Percentiles rank a stretch among this genome's conserved stretches.
Conservation (phyloP, 2,797 vertebrate genomes). For the Poeciliopsis presidionis region DNA sequence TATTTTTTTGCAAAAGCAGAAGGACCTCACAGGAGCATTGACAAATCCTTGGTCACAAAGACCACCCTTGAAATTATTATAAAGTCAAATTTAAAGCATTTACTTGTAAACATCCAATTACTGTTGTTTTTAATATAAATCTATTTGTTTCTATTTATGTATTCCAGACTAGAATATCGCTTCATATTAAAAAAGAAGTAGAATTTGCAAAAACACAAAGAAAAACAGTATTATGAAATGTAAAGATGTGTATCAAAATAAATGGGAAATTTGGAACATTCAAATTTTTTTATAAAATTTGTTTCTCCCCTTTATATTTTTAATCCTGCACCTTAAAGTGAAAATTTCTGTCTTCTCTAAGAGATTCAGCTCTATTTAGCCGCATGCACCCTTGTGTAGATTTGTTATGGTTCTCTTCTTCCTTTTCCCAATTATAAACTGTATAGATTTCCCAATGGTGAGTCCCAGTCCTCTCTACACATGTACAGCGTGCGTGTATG, state of each 20-base stretch:
- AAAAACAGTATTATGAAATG: not conserved
- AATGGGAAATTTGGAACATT: not conserved
- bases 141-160: not conserved
- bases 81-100: slow-evolving; percentile 39
- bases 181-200: not conserved
- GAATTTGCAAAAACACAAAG: not conserved
- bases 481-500: slow-evolving; percentile 53
- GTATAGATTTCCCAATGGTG: slow-evolving; percentile 76
- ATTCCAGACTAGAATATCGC: not conserved
- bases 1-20: slow-evolving; percentile 73
- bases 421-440: slow-evolving; percentile 79
- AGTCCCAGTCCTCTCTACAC: slow-evolving; percentile 70
- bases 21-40: slow-evolving; percentile 75
- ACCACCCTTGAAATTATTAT: slow-evolving; percentile 58
- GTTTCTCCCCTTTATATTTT: slow-evolving; percentile 1
- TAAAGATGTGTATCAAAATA: not conserved
- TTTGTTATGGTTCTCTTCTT: slow-evolving; percentile 77
- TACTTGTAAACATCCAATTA: slow-evolving; percentile 19
- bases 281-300: not conserved
- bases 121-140: not conserved
- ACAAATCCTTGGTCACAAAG: slow-evolving; percentile 77
- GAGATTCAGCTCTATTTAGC: slow-evolving; percentile 68
- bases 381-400: slow-evolving; percentile 68
- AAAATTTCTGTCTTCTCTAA: slow-evolving; percentile 47
- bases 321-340: slow-evolving; percentile 21